Conservation (phyloP, 2,113 vertebrate genomes). For the Astatotilapia flaviijosephi region DNA sequence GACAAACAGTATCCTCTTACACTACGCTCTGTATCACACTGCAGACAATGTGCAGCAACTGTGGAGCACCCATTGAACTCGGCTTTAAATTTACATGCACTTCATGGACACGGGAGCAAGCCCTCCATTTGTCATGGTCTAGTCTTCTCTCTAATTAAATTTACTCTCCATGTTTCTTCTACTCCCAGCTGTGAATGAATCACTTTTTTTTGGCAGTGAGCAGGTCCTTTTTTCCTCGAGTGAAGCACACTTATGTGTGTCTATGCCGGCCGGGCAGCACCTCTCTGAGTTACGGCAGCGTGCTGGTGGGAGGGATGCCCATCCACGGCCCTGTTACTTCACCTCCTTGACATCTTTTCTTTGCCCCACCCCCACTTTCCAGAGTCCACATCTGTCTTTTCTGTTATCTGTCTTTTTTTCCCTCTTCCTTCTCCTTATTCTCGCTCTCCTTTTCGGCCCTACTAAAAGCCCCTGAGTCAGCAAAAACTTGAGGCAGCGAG, state of each 20-base stretch:
- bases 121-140: constrained; percentile 31
- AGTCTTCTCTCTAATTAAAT: constrained; percentile 58
- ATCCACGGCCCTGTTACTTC: constrained; percentile 14
- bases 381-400: constrained; percentile 64
- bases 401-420: constrained; percentile 7
- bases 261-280: neutral
- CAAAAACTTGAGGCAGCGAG: constrained; percentile 57
- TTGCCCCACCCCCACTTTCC: neutral
- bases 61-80: neutral
- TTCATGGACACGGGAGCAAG: constrained; percentile 13
- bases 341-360: constrained; percentile 11
- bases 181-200: constrained; percentile 50
- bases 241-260: neutral
- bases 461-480: constrained; percentile 60
- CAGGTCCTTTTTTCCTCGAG: constrained; percentile 5
- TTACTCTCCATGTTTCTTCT: constrained; percentile 37
- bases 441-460: neutral
- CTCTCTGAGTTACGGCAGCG: constrained; percentile 24
- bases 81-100: neutral
- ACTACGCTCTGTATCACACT: neutral
- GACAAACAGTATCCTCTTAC: neutral
- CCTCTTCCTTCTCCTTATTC: neutral
- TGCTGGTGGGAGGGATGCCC: neutral
- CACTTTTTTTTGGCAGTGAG: constrained; percentile 55
- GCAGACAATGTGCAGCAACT: neutral